These are phyloP conservation scores for Nannobrachium achirus DNA, from an alignment of 2,113 vertebrate genomes.

Conservation along the genomic window DNA sequence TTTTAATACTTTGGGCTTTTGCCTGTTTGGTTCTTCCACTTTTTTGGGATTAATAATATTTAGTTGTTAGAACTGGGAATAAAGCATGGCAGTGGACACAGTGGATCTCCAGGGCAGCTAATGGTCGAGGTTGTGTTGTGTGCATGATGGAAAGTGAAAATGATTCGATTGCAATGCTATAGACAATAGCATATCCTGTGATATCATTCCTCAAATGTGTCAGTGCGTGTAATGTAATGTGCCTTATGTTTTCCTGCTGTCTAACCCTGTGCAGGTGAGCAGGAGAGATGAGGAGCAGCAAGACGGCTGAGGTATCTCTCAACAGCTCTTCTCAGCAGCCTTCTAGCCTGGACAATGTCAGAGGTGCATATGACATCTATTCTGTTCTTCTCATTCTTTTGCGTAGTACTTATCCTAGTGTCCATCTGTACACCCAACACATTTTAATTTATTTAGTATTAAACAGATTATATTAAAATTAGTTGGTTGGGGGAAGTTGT, in stretches of 20 bases:
- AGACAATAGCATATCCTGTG: background rate
- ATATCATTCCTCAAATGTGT: background rate
- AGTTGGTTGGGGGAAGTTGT: background rate
- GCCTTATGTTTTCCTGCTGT: background rate
- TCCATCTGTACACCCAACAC: no score
- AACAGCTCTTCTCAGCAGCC: constrained; percentile 78
- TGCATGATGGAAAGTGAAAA: no score
- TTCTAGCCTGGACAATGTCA: constrained; percentile 73
- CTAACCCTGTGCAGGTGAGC: constrained; percentile 73
- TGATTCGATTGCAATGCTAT: no score
- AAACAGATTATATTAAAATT: background rate
- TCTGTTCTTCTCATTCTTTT: background rate
- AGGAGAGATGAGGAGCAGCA: constrained; percentile 86
- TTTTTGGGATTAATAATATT: no score
- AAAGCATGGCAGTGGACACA: no score
- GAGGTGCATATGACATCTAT: constrained; percentile 74
- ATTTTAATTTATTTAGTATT: background rate
- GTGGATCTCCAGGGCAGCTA: no score
- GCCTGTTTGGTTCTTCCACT: no score
- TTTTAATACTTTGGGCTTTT: no score
- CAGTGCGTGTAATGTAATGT: background rate
- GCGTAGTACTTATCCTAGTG: background rate
- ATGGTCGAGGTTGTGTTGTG: background rate
- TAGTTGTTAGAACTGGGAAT: no score
- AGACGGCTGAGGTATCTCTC: constrained; percentile 78